Base-by-base conservation (phyloP, 2,797 vertebrate genomes). In the Sebastes vulpes region DNA sequence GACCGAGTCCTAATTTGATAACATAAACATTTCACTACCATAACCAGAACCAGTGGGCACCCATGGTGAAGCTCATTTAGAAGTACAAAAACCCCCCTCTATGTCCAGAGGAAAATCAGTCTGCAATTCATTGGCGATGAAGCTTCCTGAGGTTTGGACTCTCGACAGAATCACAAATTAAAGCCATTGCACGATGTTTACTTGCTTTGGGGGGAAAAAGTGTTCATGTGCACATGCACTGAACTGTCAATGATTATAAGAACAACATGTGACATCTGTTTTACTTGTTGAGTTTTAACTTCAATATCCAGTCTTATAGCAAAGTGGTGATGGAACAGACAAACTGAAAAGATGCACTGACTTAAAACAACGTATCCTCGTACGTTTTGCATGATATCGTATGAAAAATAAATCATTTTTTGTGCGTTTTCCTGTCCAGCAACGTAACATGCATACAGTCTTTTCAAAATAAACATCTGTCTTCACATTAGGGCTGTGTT, bases 201-300 rank as follows among this genome's bases (percentile, higher is more conserved):
- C 83, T 90, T 72, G 75, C 77, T 89, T 58, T 68, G 42, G 53
- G 79, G 78, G 42, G 38, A 7, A 68, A 73, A 84, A 77, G 9
- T 31, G 67, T 75, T 79, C 74, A 54, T 85, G 74, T 75, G 65
- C 78, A 88, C 60, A 84, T 77, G 70, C 52, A 85, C 56, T 58
- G 35, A 84, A 84, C 84, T 84, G 83, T 77, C 86, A 80, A 1
- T 78, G 84, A 87, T 90, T 83, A 86, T 76, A 84, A 82, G 77
- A 87, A 77, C 79, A 93, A 83, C 82, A 86, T 88, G 87, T 70
- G 77, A 67, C 87, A 86, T 91, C 68, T 90, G 84, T 83, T 91
- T 77, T 81, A 79, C 77, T 82, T 75, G 66, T 35, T 9, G 65
- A 81, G 53, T 48, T 78, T 73, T 77, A 46, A 81, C 53, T 80